Percentiles rank a stretch among this genome's conserved stretches.
phyloP scores from a whole-genome alignment of 2,113 vertebrate species.

The Lepus timidus region DNA sequence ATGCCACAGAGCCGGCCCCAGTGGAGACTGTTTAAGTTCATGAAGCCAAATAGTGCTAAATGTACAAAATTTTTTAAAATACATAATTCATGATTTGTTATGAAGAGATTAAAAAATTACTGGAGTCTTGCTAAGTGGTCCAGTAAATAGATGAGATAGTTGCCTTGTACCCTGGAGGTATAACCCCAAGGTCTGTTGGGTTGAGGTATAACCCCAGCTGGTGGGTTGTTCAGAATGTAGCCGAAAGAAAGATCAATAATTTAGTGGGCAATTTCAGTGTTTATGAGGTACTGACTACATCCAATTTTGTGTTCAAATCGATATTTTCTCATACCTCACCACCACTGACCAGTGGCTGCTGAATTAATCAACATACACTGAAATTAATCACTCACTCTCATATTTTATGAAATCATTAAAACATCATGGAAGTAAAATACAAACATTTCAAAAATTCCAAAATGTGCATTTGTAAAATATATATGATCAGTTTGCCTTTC shows the following conservation, averaged over 20 bases:
- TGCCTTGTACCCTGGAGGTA: not conserved
- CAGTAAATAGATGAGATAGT: not conserved
- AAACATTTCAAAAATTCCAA: not conserved
- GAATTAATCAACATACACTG: conserved; percentile 15
- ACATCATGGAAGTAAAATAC: not conserved
- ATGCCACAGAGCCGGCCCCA: too few relatives aligned
- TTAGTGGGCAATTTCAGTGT: not conserved
- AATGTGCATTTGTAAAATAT: not conserved
- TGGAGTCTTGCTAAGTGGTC: conserved; percentile 23
- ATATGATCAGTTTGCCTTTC: not conserved
- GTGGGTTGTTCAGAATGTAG: conserved; percentile 13
- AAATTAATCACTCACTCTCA: not conserved
- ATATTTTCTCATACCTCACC: not conserved
- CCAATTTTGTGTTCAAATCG: not conserved
- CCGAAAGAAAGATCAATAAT: conserved; percentile 51
- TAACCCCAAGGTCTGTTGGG: not conserved
- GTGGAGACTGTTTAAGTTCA: not conserved
- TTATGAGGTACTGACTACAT: conserved; percentile 40
- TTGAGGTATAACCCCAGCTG: not conserved
- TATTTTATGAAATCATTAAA: not conserved
- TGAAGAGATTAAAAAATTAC: not conserved
- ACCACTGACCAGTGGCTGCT: not conserved
- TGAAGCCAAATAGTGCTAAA: not conserved
- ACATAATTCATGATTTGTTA: conserved; percentile 4
- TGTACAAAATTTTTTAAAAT: not conserved